phyloP scores from a whole-genome alignment of 2,888 invertebrate genomes.

The Chloroclysta siterata region DNA sequence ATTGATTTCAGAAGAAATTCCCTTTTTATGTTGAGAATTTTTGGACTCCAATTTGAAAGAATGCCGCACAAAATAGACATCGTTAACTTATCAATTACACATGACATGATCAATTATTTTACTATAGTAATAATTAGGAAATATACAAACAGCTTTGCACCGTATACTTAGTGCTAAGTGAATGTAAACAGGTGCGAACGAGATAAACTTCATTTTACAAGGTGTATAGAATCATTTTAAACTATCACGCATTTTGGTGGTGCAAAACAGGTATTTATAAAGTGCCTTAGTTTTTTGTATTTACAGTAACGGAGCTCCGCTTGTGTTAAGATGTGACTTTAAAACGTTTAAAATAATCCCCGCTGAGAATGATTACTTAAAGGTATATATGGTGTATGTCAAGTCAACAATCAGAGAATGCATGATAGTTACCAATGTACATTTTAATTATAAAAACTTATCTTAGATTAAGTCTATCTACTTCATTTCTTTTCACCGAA shows the following conservation, averaged over 20 bases:
- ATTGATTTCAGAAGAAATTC: too few relatives aligned
- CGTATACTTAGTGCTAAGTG: not conserved
- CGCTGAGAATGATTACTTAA: not conserved
- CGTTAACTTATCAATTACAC: not conserved
- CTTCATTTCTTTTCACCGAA: not conserved
- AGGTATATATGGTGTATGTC: not conserved
- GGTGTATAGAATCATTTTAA: not conserved
- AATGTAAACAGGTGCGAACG: constrained; percentile 8
- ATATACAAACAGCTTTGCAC: constrained; percentile 2
- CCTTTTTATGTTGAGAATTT: too few relatives aligned
- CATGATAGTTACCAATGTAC: not conserved
- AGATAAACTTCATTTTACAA: constrained; percentile 8
- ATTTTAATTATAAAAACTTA: not conserved
- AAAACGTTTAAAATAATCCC: not conserved
- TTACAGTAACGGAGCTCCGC: constrained; percentile 10
- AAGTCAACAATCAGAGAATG: constrained; percentile 4
- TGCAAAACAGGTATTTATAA: constrained; percentile 14
- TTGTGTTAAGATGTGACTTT: constrained; percentile 9
- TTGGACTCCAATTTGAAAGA: not conserved
- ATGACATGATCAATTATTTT: not conserved
- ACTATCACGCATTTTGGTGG: constrained; percentile 8
- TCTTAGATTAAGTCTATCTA: not conserved
- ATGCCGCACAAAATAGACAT: not conserved
- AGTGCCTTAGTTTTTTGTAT: constrained; percentile 13
- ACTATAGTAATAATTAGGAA: not conserved